phyloP scores from a whole-genome alignment of 2,797 vertebrate genomes.

The Notamacropus eugenii region DNA sequence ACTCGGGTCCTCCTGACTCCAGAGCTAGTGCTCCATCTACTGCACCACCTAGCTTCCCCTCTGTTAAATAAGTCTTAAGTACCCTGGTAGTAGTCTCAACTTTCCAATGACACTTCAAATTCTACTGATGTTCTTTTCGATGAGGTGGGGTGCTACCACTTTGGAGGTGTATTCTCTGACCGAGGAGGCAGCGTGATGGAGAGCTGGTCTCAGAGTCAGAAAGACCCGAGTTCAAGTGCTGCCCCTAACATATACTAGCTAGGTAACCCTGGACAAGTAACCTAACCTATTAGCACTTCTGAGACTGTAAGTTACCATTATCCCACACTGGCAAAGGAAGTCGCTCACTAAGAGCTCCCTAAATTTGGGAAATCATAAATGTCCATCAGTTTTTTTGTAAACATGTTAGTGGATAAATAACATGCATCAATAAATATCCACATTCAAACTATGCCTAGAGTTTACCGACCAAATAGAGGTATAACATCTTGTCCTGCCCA shows the following conservation, averaged over 20 bases:
- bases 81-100: too few species aligned
- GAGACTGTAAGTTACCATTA: not conserved
- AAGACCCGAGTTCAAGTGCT: not conserved
- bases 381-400: not conserved
- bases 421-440: not conserved
- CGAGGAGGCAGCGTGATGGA: too few species aligned
- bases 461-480: not conserved
- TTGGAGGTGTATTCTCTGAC: too few species aligned
- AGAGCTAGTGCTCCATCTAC: too few species aligned
- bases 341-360: not conserved
- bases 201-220: too few species aligned
- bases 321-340: not conserved
- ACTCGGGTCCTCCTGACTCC: too few species aligned
- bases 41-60: too few species aligned
- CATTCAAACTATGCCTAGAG: not conserved
- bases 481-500: not conserved
- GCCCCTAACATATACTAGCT: not conserved
- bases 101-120: too few species aligned
- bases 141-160: not conserved
- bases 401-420: not conserved
- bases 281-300: not conserved
- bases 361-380: not conserved
- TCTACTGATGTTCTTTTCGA: not conserved
- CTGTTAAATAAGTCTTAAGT: too few species aligned
- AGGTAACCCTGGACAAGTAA: not conserved